A percentile compares a stretch with the other conserved stretches of the same genome.
These are phyloP conservation scores for Syngnathus scovelli DNA, from an alignment of 2,113 vertebrate species.

Conservation along the genomic window DNA sequence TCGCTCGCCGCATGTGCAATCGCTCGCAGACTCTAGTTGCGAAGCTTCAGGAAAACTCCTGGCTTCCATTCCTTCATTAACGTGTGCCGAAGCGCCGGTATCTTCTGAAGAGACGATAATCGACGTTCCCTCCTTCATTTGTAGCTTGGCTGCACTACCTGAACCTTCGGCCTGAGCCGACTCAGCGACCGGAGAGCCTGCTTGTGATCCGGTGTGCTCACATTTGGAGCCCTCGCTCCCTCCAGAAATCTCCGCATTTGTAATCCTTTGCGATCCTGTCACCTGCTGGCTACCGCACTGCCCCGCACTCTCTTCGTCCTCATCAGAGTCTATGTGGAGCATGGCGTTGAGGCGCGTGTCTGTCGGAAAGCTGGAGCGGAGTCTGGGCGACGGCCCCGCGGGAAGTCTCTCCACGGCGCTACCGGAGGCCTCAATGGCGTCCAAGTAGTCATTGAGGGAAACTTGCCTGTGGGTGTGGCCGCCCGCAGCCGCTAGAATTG, in stretches of 20 bases:
- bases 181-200: conserved; percentile 7
- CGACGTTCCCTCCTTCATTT: conserved; percentile 1
- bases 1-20: conserved; percentile 19
- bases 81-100: neutral
- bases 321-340: conserved; percentile 96
- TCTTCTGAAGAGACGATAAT: neutral
- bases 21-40: conserved; percentile 7
- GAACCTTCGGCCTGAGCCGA: conserved; percentile 5
- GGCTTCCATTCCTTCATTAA: conserved; percentile 20
- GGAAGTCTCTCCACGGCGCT: conserved; percentile 66
- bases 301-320: conserved; percentile 76
- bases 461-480: conserved; percentile 77
- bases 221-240: neutral
- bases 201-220: conserved; percentile 20
- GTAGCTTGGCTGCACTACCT: conserved; percentile 4
- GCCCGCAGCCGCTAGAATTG: conserved; percentile 12
- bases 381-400: conserved; percentile 79
- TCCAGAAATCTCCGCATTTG: conserved; percentile 5
- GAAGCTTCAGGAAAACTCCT: neutral
- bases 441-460: conserved; percentile 89
- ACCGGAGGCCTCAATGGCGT: conserved; percentile 76
- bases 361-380: conserved; percentile 93
- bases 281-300: conserved; percentile 39
- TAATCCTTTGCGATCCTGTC: conserved; percentile 4
- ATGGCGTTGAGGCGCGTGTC: conserved; percentile 91